A percentile compares a stretch with the other conserved stretches of the same genome.
phyloP scores from a whole-genome alignment of 1,140 invertebrate genomes.

The Sinonovacula constricta region DNA sequence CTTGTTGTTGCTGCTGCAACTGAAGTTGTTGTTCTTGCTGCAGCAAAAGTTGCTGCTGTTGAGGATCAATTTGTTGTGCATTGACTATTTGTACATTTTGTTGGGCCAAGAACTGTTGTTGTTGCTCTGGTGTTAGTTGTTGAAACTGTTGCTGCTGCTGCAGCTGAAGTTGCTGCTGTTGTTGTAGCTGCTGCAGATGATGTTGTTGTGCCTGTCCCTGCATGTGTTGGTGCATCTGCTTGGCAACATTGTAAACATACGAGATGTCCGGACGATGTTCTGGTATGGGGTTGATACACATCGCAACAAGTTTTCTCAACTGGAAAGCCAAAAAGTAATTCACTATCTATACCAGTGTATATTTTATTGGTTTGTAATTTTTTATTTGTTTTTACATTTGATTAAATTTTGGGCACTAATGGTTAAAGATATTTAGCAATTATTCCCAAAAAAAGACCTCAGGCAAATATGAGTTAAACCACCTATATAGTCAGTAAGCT shows the following conservation, averaged over 20 bases:
- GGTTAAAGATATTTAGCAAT: too few species aligned
- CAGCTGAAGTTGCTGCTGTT: conserved; percentile 56
- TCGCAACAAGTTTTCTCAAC: conserved; percentile 81
- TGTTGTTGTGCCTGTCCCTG: conserved; percentile 48
- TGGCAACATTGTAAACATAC: conserved; percentile 80
- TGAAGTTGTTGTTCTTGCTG: conserved; percentile 49
- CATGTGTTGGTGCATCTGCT: conserved; percentile 73
- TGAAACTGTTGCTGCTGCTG: conserved; percentile 54
- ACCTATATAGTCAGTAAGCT: too few species aligned
- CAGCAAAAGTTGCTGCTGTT: conserved; percentile 47
- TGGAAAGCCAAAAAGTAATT: too few species aligned
- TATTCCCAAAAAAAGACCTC: too few species aligned
- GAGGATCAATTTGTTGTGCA: conserved; percentile 34
- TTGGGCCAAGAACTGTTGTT: conserved; percentile 51
- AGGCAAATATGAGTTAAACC: too few species aligned
- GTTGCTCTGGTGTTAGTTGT: conserved; percentile 54
- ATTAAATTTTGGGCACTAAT: too few species aligned
- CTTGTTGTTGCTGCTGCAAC: conserved; percentile 44
- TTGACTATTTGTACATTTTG: conserved; percentile 33
- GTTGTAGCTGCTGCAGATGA: conserved; percentile 33
- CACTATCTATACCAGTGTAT: too few species aligned
- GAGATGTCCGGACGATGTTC: conserved; percentile 81
- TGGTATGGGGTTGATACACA: conserved; percentile 83
- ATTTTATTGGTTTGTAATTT: too few species aligned
- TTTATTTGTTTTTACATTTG: too few species aligned